Conservation (phyloP, 92 coral and sea anemone genomes). For the Porites rus region DNA sequence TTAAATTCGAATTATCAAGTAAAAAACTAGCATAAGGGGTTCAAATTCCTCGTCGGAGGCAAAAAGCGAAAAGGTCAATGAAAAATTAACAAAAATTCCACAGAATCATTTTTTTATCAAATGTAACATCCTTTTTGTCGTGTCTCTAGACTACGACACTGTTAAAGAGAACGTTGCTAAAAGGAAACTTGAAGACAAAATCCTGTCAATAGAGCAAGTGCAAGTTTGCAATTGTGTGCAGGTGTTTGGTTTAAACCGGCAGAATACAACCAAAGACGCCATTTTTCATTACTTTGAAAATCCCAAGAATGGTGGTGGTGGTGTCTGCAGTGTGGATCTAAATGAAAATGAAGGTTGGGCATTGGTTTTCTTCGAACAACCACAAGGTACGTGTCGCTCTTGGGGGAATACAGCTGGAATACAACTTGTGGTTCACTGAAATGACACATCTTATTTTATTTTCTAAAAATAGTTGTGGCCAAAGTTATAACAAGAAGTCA, state of each 20-base stretch:
- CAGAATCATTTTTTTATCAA: too few species aligned
- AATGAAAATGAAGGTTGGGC: slow-evolving; percentile 42
- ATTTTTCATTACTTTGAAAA: slow-evolving; percentile 65
- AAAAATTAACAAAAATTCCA: too few species aligned
- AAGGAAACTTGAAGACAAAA: slow-evolving; percentile 51
- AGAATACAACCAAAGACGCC: slow-evolving; percentile 51
- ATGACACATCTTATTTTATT: background rate
- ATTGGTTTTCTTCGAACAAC: slow-evolving; percentile 66
- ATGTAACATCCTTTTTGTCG: too few species aligned
- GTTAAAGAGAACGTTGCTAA: slow-evolving; percentile 13
- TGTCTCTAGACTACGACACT: slow-evolving; percentile 23
- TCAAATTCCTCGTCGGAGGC: too few species aligned
- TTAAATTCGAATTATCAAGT: too few species aligned
- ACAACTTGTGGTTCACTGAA: too few species aligned
- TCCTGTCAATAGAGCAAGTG: slow-evolving; percentile 49
- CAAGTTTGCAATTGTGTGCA: slow-evolving; percentile 64
- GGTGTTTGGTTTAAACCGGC: slow-evolving; percentile 53
- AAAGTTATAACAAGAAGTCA: slow-evolving; percentile 20
- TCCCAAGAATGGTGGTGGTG: slow-evolving; percentile 69
- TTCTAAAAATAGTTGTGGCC: background rate
- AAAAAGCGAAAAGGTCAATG: too few species aligned
- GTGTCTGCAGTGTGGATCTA: slow-evolving; percentile 53
- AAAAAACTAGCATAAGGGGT: too few species aligned
- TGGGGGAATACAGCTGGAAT: too few species aligned
- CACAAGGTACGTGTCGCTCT: slow-evolving; percentile 42